A percentile compares a stretch with the other conserved stretches of the same genome.
Conservation (phyloP, 2,113 vertebrate genomes). For the Anarrhichthys ocellatus region DNA sequence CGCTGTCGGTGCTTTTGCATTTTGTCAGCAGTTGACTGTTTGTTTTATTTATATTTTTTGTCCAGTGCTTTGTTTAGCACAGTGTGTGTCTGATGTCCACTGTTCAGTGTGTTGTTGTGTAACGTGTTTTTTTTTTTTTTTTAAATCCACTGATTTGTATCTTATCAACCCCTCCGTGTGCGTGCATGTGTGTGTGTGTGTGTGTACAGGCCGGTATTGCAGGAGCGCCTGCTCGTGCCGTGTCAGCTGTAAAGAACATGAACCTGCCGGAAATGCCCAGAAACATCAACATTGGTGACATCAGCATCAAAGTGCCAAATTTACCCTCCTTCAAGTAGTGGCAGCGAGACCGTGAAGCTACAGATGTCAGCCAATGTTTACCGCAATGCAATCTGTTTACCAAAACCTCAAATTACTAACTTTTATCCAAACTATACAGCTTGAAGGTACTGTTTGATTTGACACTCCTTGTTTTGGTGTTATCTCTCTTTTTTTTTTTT, state of each 20-base stretch:
- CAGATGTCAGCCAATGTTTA: constrained; percentile 85
- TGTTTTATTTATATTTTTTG: neutral
- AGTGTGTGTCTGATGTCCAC: constrained; percentile 47
- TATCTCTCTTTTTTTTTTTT: constrained; percentile 83
- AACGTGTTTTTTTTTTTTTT: constrained; percentile 33
- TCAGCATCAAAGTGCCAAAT: constrained; percentile 99
- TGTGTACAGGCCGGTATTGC: constrained; percentile 96
- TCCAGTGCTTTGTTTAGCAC: constrained; percentile 62
- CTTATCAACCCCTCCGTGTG: constrained; percentile 56
- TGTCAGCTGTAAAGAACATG: constrained; percentile 99
- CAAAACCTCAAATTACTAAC: constrained; percentile 84
- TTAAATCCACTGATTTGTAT: constrained; percentile 44
- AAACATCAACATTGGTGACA: constrained; percentile 99
- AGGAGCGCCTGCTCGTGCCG: constrained; percentile 97
- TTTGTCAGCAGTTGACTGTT: constrained; percentile 72
- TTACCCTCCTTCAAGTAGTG: constrained; percentile 98
- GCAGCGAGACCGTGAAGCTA: constrained; percentile 75
- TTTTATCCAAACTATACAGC: constrained; percentile 82
- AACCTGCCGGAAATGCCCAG: constrained; percentile 99
- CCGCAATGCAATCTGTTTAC: constrained; percentile 89
- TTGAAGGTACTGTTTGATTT: constrained; percentile 89
- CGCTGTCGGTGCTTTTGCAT: constrained; percentile 82
- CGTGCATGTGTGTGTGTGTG: constrained; percentile 82
- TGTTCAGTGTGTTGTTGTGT: constrained; percentile 57
- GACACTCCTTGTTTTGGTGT: constrained; percentile 84